A percentile compares a stretch with the other conserved stretches of the same genome.
Evolutionary conservation across 2,888 invertebrate genomes (phyloP).

Genomic region (Hoplodrina ambigua): DNA sequence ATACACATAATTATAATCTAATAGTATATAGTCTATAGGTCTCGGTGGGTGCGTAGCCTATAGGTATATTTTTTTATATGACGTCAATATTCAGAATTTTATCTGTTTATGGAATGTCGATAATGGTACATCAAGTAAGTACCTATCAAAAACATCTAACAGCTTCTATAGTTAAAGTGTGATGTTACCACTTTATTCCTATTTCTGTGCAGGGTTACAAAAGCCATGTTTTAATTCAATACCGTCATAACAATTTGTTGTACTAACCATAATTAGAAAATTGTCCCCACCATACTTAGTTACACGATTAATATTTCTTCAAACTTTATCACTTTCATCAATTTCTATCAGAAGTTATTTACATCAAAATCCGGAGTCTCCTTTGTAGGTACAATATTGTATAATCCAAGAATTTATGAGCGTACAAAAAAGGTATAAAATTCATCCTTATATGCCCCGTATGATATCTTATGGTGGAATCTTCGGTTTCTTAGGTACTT

Average conservation of each 20-base stretch:
- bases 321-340: conserved; percentile 49
- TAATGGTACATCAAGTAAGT: no score
- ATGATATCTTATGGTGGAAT: conserved; percentile 57
- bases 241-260: conserved; percentile 1
- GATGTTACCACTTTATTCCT: no score
- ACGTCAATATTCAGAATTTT: no score
- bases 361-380: conserved; percentile 51
- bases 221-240: no score
- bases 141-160: no score
- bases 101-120: no score
- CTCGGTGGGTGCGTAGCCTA: no score
- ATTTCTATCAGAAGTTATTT: conserved; percentile 44
- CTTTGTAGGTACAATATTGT: conserved; percentile 52
- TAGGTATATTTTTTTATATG: no score
- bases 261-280: conserved; percentile 29
- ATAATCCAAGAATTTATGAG: conserved; percentile 58
- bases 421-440: conserved; percentile 57
- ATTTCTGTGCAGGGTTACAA: no score
- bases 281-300: conserved; percentile 24
- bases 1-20: background rate
- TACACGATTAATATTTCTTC: conserved; percentile 54
- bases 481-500: conserved; percentile 61
- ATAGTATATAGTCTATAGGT: background rate
- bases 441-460: conserved; percentile 49
- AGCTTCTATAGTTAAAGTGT: no score